These are phyloP conservation scores for Conus ventricosus DNA, from an alignment of 1,140 invertebrate species.

Conservation along the genomic window DNA sequence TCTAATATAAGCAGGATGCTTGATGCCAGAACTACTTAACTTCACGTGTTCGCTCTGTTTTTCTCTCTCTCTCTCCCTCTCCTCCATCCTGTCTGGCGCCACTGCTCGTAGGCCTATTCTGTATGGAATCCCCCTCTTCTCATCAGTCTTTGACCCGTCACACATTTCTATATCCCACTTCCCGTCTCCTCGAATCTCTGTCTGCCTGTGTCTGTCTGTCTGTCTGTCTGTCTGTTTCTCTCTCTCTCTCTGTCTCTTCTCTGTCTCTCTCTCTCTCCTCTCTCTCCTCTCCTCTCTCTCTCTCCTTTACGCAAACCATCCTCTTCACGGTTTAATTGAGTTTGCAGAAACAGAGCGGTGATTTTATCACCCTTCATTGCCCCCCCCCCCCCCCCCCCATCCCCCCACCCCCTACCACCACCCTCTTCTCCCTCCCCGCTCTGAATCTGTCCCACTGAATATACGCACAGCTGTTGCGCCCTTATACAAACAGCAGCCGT, in stretches of 20 bases:
- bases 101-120: too few species aligned
- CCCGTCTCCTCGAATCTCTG: not conserved
- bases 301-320: not conserved
- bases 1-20: too few species aligned
- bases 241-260: not conserved
- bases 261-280: slow-evolving; percentile 10
- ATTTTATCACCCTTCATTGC: not conserved
- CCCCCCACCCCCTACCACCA: not conserved
- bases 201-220: not conserved
- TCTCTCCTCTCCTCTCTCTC: not conserved
- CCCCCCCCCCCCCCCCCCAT: not conserved
- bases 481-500: slow-evolving; percentile 1
- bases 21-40: too few species aligned
- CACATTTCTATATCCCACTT: too few species aligned
- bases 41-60: too few species aligned
- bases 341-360: not conserved
- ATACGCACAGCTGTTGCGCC: not conserved
- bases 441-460: not conserved
- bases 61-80: too few species aligned
- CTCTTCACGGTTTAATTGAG: not conserved
- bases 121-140: too few species aligned
- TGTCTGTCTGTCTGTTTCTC: not conserved
- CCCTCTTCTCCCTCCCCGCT: too few species aligned
- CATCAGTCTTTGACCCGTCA: not conserved
- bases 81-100: too few species aligned